phyloP scores from a whole-genome alignment of 2,888 invertebrate genomes.

The Nephrotoma flavescens region DNA sequence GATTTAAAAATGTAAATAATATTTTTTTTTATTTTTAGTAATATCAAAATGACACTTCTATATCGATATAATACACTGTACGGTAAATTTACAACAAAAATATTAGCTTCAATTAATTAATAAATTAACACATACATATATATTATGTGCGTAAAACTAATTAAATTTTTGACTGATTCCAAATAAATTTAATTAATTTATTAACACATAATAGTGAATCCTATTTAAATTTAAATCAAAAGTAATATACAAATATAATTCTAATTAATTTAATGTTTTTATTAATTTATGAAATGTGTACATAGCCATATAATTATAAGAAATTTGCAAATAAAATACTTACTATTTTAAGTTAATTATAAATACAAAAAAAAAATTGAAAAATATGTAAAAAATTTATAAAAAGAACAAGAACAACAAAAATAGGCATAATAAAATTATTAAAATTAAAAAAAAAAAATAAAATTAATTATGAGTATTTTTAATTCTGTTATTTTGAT shows the following conservation, averaged over 20 bases:
- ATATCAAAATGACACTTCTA: not conserved
- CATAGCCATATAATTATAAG: not conserved
- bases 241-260: not conserved
- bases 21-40: not conserved
- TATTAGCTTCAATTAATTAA: not conserved
- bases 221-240: not conserved
- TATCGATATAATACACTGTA: not conserved
- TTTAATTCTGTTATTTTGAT: not conserved
- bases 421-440: not conserved
- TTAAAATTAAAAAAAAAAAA: not conserved
- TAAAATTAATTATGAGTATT: not conserved
- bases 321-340: not conserved
- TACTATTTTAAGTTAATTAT: not conserved
- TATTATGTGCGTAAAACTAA: not conserved
- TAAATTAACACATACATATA: not conserved
- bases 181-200: not conserved
- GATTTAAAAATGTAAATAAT: not conserved
- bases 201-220: not conserved
- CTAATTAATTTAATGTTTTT: not conserved
- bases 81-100: not conserved
- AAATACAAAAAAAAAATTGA: not conserved
- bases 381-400: not conserved
- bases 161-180: not conserved
- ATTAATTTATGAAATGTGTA: not conserved
- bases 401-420: not conserved